Conservation (phyloP, 2,797 vertebrate species). For the Geotrypetes seraphini region DNA sequence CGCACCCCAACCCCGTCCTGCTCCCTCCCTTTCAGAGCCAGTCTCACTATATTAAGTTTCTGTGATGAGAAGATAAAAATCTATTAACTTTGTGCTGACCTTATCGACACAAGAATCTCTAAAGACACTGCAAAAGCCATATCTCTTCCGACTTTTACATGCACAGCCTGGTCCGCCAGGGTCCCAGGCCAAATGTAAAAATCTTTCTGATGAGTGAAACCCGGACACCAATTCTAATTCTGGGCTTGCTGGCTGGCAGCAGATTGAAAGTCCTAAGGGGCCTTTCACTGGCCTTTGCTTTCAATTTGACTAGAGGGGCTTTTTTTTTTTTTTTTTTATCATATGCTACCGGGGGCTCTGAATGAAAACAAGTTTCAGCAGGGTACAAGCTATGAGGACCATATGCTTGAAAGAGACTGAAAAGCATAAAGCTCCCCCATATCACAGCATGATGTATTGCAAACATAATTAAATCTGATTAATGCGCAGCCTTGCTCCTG, state of each 20-base stretch:
- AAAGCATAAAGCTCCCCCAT: conserved; percentile 45
- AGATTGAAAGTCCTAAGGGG: conserved; percentile 42
- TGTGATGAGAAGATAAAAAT: conserved; percentile 74
- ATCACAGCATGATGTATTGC: conserved; percentile 62
- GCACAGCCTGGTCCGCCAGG: conserved; percentile 53
- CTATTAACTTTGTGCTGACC: conserved; percentile 72
- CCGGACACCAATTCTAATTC: conserved; percentile 53
- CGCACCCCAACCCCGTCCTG: conserved; percentile 24
- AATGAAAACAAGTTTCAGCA: conserved; percentile 55
- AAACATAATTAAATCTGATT: conserved; percentile 66
- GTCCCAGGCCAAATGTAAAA: conserved; percentile 70
- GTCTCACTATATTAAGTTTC: conserved; percentile 64
- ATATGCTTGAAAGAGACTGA: conserved; percentile 52
- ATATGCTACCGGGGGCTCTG: conserved; percentile 61
- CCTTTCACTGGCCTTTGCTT: conserved; percentile 44
- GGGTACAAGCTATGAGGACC: conserved; percentile 58
- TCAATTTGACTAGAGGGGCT: conserved; percentile 54
- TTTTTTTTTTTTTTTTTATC: conserved; percentile 52
- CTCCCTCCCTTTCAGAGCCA: conserved; percentile 26
- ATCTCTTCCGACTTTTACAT: conserved; percentile 73
- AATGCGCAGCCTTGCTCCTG: conserved; percentile 47
- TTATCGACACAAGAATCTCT: conserved; percentile 67
- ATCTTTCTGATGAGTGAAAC: conserved; percentile 62
- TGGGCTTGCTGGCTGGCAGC: conserved; percentile 30
- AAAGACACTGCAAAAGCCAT: conserved; percentile 65